Conservation (phyloP, 1,140 invertebrate species). For the Anastrepha obliqua region DNA sequence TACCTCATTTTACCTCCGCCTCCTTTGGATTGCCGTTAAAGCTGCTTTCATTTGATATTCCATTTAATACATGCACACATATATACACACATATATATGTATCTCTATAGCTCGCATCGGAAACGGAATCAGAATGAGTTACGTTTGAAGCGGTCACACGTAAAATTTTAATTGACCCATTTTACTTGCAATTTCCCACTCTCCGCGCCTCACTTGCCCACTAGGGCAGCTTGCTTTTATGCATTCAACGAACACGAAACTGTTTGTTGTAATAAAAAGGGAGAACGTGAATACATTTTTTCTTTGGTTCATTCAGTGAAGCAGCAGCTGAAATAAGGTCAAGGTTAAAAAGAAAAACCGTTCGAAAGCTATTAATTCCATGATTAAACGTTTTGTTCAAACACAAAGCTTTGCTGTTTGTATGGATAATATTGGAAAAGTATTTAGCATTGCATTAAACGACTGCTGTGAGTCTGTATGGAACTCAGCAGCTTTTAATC, state of each 20-base stretch:
- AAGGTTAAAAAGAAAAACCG: neutral
- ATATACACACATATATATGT: too few relatives aligned
- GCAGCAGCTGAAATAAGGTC: neutral
- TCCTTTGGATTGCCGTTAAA: neutral
- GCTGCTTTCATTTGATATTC: conserved; percentile 16
- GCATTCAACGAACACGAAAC: neutral
- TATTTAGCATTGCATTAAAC: too few relatives aligned
- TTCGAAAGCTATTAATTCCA: neutral
- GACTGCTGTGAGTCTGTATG: too few relatives aligned
- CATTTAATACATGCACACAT: conserved; percentile 27
- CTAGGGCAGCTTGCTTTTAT: neutral
- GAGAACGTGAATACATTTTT: too few relatives aligned
- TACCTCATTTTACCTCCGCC: neutral
- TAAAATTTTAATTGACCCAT: conserved; percentile 72
- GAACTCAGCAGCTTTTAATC: too few relatives aligned
- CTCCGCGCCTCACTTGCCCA: neutral
- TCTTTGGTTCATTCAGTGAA: neutral
- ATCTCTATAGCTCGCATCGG: neutral
- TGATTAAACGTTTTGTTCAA: neutral
- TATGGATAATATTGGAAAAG: too few relatives aligned
- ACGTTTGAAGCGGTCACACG: conserved; percentile 64
- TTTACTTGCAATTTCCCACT: conserved; percentile 54
- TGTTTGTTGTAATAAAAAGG: neutral
- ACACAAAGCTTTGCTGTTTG: too few relatives aligned
- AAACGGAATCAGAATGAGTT: conserved; percentile 21